Percentiles rank a stretch among this genome's conserved stretches.
Evolutionary conservation across 2,797 vertebrate genomes (phyloP).

Genomic region (Acipenser ruthenus): DNA sequence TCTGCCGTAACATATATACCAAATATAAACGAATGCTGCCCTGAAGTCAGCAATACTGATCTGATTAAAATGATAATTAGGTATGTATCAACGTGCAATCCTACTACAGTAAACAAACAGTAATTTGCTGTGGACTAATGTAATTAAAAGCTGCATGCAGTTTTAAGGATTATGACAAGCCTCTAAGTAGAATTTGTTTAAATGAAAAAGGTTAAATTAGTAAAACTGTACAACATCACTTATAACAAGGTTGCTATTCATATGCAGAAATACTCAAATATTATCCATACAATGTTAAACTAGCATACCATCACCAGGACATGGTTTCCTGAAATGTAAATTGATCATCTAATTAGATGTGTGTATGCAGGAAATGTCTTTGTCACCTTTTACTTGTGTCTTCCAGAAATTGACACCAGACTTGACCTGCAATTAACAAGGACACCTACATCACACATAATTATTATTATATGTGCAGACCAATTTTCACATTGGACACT

Average conservation of each 20-base stretch:
- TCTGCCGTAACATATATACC: background rate
- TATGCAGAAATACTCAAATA: too few relatives aligned
- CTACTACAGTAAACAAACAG: constrained; percentile 41
- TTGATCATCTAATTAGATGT: constrained; percentile 1
- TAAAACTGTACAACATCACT: too few relatives aligned
- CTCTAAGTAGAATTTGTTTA: too few relatives aligned
- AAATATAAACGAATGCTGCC: background rate
- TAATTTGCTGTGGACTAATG: too few relatives aligned
- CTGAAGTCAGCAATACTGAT: constrained; percentile 39
- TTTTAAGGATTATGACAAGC: too few relatives aligned
- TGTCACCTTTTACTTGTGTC: constrained; percentile 12
- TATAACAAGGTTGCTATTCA: too few relatives aligned
- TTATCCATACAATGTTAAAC: too few relatives aligned
- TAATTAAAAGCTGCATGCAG: too few relatives aligned
- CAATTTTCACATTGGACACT: constrained; percentile 23
- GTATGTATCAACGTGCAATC: constrained; percentile 68
- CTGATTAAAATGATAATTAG: constrained; percentile 62
- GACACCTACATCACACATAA: constrained; percentile 22
- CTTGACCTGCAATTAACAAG: constrained; percentile 35
- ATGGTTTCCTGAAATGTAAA: background rate
- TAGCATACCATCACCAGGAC: too few relatives aligned
- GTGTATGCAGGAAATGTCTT: background rate
- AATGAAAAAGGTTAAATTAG: too few relatives aligned
- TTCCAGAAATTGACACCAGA: constrained; percentile 20
- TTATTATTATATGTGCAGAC: constrained; percentile 29